These are phyloP conservation scores for Lagodon rhomboides DNA, from an alignment of 2,797 vertebrate genomes.

Conservation along the genomic window DNA sequence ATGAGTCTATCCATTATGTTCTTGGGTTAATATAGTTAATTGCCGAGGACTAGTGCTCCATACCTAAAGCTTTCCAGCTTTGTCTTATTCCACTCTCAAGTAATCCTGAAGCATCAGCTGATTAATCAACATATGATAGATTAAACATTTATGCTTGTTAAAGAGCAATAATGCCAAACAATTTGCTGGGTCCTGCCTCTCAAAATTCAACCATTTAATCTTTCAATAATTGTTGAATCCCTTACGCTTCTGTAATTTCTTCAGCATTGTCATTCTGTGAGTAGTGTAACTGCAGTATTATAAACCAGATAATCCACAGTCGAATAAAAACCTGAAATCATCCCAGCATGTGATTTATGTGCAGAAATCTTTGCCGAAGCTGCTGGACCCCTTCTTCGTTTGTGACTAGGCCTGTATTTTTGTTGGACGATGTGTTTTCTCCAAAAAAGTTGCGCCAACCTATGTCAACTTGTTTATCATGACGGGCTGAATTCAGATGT, in stretches of 20 bases:
- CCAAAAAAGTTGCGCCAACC: too few relatives aligned
- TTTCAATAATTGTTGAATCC: not conserved
- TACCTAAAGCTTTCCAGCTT: not conserved
- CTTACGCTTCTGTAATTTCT: not conserved
- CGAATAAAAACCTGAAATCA: not conserved
- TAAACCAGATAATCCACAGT: not conserved
- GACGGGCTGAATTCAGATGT: not conserved
- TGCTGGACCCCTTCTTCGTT: not conserved
- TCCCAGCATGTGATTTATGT: not conserved
- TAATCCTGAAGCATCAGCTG: not conserved
- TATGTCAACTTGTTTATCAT: too few relatives aligned
- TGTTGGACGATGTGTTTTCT: too few relatives aligned
- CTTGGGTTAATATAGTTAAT: not conserved
- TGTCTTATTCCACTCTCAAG: not conserved
- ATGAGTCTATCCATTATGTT: not conserved
- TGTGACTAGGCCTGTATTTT: not conserved
- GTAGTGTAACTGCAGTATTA: not conserved
- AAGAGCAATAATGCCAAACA: not conserved
- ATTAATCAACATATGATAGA: not conserved
- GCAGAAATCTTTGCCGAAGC: not conserved
- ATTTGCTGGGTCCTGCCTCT: not conserved
- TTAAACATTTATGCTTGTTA: not conserved
- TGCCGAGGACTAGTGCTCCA: too few relatives aligned
- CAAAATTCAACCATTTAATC: not conserved
- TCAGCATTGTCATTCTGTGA: not conserved